Conservation (phyloP, 2,113 vertebrate genomes). For the Murina feae region DNA sequence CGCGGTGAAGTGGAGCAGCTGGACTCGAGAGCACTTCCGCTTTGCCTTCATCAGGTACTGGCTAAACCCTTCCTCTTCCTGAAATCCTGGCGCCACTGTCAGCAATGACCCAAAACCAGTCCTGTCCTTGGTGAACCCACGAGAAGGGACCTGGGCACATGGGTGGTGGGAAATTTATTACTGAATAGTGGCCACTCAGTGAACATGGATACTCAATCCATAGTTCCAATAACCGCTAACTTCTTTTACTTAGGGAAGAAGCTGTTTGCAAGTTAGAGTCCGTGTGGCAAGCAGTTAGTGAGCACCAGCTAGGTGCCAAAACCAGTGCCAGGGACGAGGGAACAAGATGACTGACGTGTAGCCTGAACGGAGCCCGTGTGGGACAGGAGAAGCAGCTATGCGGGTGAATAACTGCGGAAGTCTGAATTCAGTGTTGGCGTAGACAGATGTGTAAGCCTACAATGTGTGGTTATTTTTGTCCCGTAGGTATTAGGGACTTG, state of each 20-base stretch:
- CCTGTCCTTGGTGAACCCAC: neutral
- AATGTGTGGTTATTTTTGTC: neutral
- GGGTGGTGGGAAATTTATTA: neutral
- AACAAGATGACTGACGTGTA: neutral
- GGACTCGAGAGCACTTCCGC: constrained; percentile 89
- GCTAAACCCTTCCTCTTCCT: too few species aligned
- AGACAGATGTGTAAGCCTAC: neutral
- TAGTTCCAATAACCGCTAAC: neutral
- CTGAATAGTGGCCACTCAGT: neutral
- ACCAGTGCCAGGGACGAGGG: neutral
- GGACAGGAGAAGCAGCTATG: neutral
- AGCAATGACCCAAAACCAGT: neutral
- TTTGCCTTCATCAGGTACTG: constrained; percentile 78
- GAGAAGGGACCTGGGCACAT: too few species aligned
- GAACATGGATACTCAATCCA: neutral
- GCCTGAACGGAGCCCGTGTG: neutral
- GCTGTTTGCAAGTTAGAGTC: neutral
- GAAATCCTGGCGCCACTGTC: neutral
- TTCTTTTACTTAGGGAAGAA: neutral
- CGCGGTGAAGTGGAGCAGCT: constrained; percentile 85
- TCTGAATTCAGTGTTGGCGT: neutral
- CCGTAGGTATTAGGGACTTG: neutral
- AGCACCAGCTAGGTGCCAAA: neutral
- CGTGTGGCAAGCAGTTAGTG: neutral
- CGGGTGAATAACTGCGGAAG: neutral